These are phyloP conservation scores for Xenotilapia flavipinnis DNA, from an alignment of 2,113 vertebrate genomes.

Conservation along the genomic window DNA sequence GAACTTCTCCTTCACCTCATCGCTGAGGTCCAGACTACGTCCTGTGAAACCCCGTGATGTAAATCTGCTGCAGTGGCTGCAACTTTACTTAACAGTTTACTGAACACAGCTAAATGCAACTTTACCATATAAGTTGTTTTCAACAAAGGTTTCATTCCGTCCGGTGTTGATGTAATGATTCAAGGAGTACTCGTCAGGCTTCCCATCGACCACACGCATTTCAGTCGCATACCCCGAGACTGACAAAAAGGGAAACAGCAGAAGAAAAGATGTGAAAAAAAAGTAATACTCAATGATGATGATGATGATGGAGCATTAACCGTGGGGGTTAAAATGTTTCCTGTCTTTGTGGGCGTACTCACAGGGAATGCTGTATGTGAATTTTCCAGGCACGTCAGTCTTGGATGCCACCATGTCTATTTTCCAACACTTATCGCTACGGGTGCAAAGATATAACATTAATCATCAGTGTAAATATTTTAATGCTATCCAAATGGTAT, in stretches of 20 bases:
- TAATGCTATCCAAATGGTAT: too few relatives aligned
- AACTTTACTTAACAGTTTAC: background rate
- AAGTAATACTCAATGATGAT: background rate
- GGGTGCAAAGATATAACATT: too few relatives aligned
- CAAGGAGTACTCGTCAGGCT: background rate
- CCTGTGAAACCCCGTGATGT: background rate
- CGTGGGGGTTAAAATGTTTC: background rate
- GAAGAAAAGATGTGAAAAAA: background rate
- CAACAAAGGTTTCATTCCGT: background rate
- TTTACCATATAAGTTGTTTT: background rate
- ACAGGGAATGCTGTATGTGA: background rate
- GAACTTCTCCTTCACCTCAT: background rate
- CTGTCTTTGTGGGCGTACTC: background rate
- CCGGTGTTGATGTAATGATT: background rate
- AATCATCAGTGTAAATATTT: too few relatives aligned
- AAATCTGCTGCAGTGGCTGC: background rate
- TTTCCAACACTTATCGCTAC: too few relatives aligned
- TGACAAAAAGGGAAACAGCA: background rate
- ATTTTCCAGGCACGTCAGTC: background rate
- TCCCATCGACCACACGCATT: background rate
- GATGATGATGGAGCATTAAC: background rate
- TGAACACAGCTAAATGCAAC: background rate
- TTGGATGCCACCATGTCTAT: background rate
- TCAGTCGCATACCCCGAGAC: background rate
- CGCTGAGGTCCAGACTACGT: background rate